Evolutionary conservation across 2,888 invertebrate genomes (phyloP), one percentile per base, ranked within the genome.

Genomic region (Meloe dianella): DNA sequence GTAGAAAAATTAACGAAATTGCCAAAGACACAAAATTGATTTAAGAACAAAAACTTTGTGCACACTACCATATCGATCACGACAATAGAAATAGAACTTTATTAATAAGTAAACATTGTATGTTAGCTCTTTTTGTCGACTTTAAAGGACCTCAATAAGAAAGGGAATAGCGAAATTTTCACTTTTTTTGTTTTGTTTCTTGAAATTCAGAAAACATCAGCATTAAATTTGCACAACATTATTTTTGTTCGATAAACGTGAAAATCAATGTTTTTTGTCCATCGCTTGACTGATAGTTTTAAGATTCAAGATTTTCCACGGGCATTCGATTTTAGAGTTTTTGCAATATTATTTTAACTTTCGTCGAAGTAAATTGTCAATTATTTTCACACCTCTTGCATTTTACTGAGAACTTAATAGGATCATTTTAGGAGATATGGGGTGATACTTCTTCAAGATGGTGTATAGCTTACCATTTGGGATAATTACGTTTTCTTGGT

Each of bases 1-100:
- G 38, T 60, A 10, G 38, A 35, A 38, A 38, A 60, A 60, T 60
- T 60, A 38, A 60, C 38, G 38, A 41, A 60, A 60, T 60, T 38
- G 27, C 38, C 38, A 24, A 41, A 14, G 38, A 60, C 14, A 38
- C 14, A n/a, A 32, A 60, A 60, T 22, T 41, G 60, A 60, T 60
- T 60, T 22, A 12, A 60, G 59, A 7, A 20, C 10, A 22, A 17
- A 59, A 59, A 51, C 51, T 51, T 51, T 22, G 12, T 8, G 20
- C 22, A 10, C 22, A 22, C 22, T 27, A 27, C 27, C n/a, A n/a
- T n/a, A 2, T 1, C 35, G 35, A 35, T 41, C 20, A 47, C 24
- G 54, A 12, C n/a, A 54, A 54, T 22, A 54, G 1, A 27, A 27
- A 27, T 27, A 6, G 24, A 54, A 54, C 54, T 54, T 54, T 54